Percentiles rank a stretch among this genome's conserved stretches.
Conservation (phyloP, 2,797 vertebrate genomes). For the Falco rusticolus region DNA sequence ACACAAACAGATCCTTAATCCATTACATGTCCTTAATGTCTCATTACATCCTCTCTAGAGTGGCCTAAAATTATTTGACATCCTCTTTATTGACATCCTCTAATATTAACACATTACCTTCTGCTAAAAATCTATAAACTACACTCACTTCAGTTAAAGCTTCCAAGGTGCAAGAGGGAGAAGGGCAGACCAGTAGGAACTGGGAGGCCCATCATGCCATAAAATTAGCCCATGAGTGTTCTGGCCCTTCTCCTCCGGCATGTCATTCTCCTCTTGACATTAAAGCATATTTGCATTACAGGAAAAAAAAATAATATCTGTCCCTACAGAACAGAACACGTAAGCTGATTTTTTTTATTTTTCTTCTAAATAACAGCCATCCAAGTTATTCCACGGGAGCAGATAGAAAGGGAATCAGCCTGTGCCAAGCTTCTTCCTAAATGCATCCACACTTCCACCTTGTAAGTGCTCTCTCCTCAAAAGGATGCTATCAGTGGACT, state of each 20-base stretch:
- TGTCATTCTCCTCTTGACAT: neutral
- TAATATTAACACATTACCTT: neutral
- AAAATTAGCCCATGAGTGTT: neutral
- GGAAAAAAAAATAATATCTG: rapidly evolving
- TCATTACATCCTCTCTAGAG: neutral
- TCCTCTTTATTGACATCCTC: neutral
- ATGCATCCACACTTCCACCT: neutral
- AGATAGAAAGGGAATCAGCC: neutral
- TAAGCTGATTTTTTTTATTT: neutral
- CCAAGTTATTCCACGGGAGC: neutral
- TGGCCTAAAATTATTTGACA: neutral
- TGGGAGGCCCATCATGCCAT: neutral
- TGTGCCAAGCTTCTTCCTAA: neutral
- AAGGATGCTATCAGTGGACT: neutral
- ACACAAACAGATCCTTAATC: neutral
- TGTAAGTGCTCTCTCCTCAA: neutral
- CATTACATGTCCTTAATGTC: neutral
- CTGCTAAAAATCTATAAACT: neutral
- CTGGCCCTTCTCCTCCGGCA: neutral
- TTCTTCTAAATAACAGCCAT: neutral
- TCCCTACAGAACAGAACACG: neutral
- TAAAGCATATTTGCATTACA: neutral
- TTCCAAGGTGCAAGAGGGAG: neutral
- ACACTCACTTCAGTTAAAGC: neutral
- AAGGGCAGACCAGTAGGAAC: neutral